Base-by-base conservation (phyloP, 2,888 invertebrate genomes). In the Erebia epiphron region DNA sequence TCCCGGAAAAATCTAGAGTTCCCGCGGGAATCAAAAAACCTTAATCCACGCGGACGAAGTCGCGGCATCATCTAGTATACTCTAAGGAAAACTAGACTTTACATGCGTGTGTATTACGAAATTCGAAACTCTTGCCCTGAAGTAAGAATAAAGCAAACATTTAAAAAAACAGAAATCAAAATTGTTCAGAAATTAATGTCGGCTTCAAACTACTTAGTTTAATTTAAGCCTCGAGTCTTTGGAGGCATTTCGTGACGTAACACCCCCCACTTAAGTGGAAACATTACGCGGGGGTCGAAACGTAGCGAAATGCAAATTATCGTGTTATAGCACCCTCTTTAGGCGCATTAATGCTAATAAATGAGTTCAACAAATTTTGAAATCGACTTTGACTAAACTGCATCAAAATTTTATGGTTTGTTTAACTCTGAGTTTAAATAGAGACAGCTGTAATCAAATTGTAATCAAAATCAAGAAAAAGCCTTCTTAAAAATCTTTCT, bases 291-390 rank as follows among this genome's bases (percentile, higher is more conserved):
- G 16, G 61, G 61, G 43, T 61, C 61, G 11, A 61, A 61, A 46
- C 18, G 61, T 13, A 46, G 61, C 46, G 18, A 61, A 61, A 61
- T 61, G 61, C 61, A 61, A 61, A 61, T 61, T 61, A 58, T 58
- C 35, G 61, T 61, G 18, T 46, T 61, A 18, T 46, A 61, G 43
- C 46, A 61, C 61, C 61, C 61, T 61, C 43, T 61, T 61, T 7
- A 43, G 43, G 46, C 61, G 18, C 61, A 46, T n/a, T 18, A 61
- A 61, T 46, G 61, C 61, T 61, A 46, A 61, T 61, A 43, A 61
- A 61, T 61, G 35, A 35, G 57, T 58, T 58, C 14, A n/a, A 9
- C 35, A 13, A 56, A 26, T 58, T 58, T 14, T 14, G 14, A 14
- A 58, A 58, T 14, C 14, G 13, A 46, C 61, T 35, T 8, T 26